These are phyloP conservation scores for Epinotia ramella DNA, from an alignment of 2,888 invertebrate genomes.

Conservation along the genomic window DNA sequence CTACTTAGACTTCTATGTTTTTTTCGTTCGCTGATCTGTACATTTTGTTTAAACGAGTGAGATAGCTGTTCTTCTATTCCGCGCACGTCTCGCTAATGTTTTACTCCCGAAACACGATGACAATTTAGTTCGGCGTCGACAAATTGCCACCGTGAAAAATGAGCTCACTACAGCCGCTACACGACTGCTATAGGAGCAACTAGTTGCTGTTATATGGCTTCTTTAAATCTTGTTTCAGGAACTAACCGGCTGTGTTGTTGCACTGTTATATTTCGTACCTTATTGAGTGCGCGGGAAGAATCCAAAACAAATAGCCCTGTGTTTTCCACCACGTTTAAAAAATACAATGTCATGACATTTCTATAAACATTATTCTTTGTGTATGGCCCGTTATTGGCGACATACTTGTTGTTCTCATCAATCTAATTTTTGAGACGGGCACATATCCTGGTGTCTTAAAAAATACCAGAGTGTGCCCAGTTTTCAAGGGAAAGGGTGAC, in stretches of 20 bases:
- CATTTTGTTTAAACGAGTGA: background rate
- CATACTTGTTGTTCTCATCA: no score
- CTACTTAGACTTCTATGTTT: no score
- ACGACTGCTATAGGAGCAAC: constrained; percentile 34
- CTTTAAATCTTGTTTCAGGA: background rate
- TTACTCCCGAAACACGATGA: constrained; percentile 48
- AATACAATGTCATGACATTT: constrained; percentile 43
- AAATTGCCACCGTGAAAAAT: constrained; percentile 60
- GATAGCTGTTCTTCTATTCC: constrained; percentile 19
- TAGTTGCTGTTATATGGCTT: constrained; percentile 38
- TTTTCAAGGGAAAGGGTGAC: no score
- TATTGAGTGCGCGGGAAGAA: no score
- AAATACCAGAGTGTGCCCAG: no score
- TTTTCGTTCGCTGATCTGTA: background rate
- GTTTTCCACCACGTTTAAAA: background rate
- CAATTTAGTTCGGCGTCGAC: constrained; percentile 57
- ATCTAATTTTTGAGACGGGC: no score
- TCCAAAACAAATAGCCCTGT: no score
- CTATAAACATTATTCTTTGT: no score
- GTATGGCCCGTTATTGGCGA: no score
- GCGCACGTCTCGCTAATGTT: constrained; percentile 38
- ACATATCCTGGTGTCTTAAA: no score
- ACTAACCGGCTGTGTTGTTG: no score
- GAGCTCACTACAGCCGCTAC: constrained; percentile 43
- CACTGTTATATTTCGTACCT: no score